Evolutionary conservation across 2,888 invertebrate genomes (phyloP).

Genomic region (Chymomyza caudatula): DNA sequence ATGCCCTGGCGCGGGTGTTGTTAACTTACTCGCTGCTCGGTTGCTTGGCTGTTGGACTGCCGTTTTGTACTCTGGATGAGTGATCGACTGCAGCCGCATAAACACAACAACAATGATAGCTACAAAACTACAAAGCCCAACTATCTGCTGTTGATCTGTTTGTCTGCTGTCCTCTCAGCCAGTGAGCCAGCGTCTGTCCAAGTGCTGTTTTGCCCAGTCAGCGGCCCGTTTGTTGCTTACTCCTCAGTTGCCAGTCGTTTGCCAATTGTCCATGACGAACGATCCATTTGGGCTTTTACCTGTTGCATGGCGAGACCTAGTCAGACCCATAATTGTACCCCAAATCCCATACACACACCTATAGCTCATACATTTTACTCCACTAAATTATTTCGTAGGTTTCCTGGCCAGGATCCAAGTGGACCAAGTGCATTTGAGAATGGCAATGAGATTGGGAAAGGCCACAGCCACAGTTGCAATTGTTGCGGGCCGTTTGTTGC

Average conservation of each 20-base stretch:
- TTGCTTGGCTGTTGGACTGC: constrained; percentile 24
- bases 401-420: constrained; percentile 59
- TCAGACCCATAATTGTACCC: constrained; percentile 13
- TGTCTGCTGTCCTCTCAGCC: constrained; percentile 23
- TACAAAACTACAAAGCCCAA: constrained; percentile 62
- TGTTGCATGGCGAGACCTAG: constrained; percentile 34
- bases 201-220: constrained; percentile 28
- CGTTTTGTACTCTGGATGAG: constrained; percentile 60
- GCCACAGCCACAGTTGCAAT: constrained; percentile 35
- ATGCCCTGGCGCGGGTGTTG: constrained; percentile 53
- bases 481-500: constrained; percentile 50
- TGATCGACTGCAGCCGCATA: constrained; percentile 56
- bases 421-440: constrained; percentile 5
- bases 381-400: constrained; percentile 67
- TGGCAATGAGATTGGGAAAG: constrained; percentile 2
- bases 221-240: constrained; percentile 8
- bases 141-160: constrained; percentile 66
- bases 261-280: constrained; percentile 70
- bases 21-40: constrained; percentile 34
- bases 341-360: too few species aligned
- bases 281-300: constrained; percentile 68
- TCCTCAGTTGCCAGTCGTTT: background rate
- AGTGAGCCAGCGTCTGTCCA: too few species aligned
- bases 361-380: constrained; percentile 45
- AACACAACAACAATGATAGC: background rate